phyloP scores from a whole-genome alignment of 2,113 vertebrate genomes.

The Choloepus hoffmanni region DNA sequence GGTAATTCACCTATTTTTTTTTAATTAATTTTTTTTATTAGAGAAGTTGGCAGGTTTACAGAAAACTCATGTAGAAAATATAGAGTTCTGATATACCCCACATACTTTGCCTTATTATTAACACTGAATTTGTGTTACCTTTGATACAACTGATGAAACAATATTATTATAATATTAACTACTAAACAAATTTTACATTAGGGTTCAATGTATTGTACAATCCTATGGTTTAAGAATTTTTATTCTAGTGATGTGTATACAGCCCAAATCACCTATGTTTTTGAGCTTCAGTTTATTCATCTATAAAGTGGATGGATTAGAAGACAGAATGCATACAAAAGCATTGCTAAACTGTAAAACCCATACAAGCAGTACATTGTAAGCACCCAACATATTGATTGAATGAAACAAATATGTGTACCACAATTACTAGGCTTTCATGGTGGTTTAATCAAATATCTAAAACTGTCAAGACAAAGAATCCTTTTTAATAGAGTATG shows the following conservation, averaged over 20 bases:
- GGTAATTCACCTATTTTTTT: not conserved
- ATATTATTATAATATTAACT: no score
- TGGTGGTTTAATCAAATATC: constrained; percentile 1
- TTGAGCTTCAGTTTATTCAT: constrained; percentile 7
- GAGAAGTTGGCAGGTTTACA: no score
- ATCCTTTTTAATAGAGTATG: constrained; percentile 22
- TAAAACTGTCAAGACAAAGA: constrained; percentile 40
- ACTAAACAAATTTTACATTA: no score
- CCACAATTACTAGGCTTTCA: not conserved
- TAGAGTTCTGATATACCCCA: no score
- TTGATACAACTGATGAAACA: no score
- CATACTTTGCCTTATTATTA: no score
- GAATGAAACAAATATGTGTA: constrained; percentile 38
- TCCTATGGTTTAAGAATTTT: no score
- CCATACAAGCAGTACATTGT: not conserved
- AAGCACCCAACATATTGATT: not conserved
- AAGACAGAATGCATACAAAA: constrained; percentile 19
- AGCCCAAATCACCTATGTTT: not conserved
- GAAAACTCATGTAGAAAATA: no score
- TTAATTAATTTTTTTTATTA: not conserved
- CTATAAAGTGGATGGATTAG: not conserved
- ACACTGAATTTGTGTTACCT: no score
- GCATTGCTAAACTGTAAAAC: not conserved
- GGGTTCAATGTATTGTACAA: no score
- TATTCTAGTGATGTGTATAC: no score